Percentiles rank a stretch among this genome's conserved stretches.
These are phyloP conservation scores for Luscinia luscinia DNA, from an alignment of 2,797 vertebrate genomes.

Conservation along the genomic window DNA sequence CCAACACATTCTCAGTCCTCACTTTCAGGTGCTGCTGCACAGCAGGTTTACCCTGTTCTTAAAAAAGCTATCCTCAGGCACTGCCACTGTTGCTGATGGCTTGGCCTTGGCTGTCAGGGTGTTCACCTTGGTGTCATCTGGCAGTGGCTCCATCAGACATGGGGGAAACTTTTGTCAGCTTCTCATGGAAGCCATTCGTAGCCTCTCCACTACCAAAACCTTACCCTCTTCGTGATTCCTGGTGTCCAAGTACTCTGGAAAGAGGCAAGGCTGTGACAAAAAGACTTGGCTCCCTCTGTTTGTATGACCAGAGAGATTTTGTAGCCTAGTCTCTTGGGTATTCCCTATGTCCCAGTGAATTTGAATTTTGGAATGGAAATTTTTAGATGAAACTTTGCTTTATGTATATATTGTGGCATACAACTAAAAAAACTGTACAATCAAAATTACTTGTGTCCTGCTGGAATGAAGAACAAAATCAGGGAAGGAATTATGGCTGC, in stretches of 20 bases:
- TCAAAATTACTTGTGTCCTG: neutral
- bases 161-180: neutral
- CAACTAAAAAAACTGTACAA: neutral
- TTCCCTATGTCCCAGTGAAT: neutral
- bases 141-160: neutral
- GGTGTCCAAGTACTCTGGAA: neutral
- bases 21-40: neutral
- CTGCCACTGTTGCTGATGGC: rapidly evolving
- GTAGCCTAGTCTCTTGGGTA: neutral
- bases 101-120: rapidly evolving
- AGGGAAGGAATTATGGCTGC: neutral
- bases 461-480: neutral
- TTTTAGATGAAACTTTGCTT: neutral
- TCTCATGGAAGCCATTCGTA: neutral
- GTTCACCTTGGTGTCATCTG: neutral
- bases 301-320: neutral
- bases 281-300: rapidly evolving
- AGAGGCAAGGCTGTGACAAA: neutral
- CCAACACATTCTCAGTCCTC: neutral
- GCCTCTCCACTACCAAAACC: rapidly evolving
- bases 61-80: neutral
- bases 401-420: neutral
- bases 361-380: neutral
- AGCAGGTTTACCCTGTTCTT: neutral
- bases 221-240: neutral